Evolutionary conservation across 2,797 vertebrate species (phyloP).

Genomic region (Microctenopoma lineatum): DNA sequence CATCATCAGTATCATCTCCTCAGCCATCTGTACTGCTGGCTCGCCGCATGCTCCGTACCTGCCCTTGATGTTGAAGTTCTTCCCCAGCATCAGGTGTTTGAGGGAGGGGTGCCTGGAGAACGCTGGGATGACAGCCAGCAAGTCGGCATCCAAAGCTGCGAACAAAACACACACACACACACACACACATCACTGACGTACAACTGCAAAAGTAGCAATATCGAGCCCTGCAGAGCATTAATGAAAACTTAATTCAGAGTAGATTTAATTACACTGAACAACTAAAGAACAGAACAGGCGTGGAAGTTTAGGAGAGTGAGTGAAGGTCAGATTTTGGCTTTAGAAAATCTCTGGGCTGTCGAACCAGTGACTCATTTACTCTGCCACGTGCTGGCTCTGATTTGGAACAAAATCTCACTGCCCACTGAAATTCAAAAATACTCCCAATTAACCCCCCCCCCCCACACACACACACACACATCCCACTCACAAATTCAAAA

Average conservation of each 20-base stretch:
- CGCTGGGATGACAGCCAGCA: constrained; percentile 87
- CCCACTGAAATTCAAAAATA: constrained; percentile 61
- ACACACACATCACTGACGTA: constrained; percentile 1
- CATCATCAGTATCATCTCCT: constrained; percentile 52
- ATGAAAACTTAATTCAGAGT: constrained; percentile 3
- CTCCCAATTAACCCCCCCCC: constrained; percentile 48
- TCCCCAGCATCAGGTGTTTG: constrained; percentile 91
- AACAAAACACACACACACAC: constrained; percentile 20
- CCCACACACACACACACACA: constrained; percentile 25
- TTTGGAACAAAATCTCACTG: constrained; percentile 47
- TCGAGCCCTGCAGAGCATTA: background rate
- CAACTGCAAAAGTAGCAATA: constrained; percentile 17
- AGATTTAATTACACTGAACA: constrained; percentile 30
- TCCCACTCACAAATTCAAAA: constrained; percentile 49
- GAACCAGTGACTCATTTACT: constrained; percentile 34
- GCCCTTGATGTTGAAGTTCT: constrained; percentile 95
- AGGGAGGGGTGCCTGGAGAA: constrained; percentile 90
- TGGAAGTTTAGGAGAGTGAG: constrained; percentile 6
- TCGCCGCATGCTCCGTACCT: constrained; percentile 76
- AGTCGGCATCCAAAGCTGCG: constrained; percentile 89
- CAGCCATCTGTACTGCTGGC: constrained; percentile 44
- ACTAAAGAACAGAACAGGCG: background rate
- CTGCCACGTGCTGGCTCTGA: constrained; percentile 33
- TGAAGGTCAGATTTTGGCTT: constrained; percentile 3
- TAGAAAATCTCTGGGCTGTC: constrained; percentile 14